A percentile compares a stretch with the other conserved stretches of the same genome.
phyloP scores from a whole-genome alignment of 92 coral and sea anemone genomes.

The Siderastrea siderea region DNA sequence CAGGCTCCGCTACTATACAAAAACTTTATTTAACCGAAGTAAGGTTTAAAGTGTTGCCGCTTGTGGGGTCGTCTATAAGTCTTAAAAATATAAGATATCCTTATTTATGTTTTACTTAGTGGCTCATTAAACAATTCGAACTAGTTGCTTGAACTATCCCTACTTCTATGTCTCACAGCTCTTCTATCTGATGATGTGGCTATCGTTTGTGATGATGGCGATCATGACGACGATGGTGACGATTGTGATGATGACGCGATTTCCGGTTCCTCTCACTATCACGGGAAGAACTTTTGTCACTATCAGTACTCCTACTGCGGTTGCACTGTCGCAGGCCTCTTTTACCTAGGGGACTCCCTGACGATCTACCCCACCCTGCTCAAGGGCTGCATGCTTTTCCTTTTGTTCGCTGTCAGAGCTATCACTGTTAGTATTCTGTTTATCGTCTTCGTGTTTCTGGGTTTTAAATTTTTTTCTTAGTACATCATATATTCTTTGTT shows the following conservation, averaged over 20 bases:
- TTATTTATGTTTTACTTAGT: too few species aligned
- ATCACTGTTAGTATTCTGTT: too few species aligned
- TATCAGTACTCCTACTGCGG: conserved; percentile 3
- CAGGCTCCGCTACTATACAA: too few species aligned
- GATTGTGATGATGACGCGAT: not conserved
- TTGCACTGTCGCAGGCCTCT: not conserved
- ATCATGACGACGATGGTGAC: not conserved
- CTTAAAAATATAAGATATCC: too few species aligned
- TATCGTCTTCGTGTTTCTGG: too few species aligned
- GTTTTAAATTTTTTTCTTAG: too few species aligned
- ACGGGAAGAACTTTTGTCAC: not conserved
- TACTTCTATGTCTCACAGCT: not conserved
- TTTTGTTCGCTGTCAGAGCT: not conserved
- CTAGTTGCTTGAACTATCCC: too few species aligned
- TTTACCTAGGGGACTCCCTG: not conserved
- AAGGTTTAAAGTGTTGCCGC: too few species aligned
- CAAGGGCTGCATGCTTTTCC: not conserved
- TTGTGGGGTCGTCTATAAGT: too few species aligned
- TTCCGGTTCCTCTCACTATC: not conserved
- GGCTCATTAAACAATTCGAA: too few species aligned
- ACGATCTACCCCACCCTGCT: not conserved
- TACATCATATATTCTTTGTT: too few species aligned
- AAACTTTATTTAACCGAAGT: too few species aligned
- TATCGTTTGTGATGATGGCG: not conserved
- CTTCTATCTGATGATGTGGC: not conserved